These are phyloP conservation scores for Drosophila oshimai DNA, from an alignment of 1,140 invertebrate genomes.

Conservation along the genomic window DNA sequence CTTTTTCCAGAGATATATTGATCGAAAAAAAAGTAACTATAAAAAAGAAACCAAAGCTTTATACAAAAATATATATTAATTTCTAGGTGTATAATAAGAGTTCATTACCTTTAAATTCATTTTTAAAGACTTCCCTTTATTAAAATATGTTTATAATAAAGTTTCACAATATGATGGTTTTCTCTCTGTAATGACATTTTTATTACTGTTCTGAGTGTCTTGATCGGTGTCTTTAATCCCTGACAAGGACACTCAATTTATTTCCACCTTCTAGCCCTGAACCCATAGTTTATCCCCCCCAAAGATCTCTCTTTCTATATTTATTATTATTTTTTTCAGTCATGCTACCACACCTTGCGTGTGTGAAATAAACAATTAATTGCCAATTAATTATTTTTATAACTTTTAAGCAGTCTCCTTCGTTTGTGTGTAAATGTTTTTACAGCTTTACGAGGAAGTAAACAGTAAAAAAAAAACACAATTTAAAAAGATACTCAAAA, in stretches of 20 bases:
- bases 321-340: background rate
- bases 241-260: background rate
- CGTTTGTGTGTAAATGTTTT: constrained; percentile 19
- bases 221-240: background rate
- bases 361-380: constrained; percentile 40
- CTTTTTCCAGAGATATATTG: background rate
- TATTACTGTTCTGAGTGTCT: background rate
- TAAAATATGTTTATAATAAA: no score
- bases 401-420: constrained; percentile 22
- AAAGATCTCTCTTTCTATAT: background rate
- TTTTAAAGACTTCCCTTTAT: no score
- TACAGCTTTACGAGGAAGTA: constrained; percentile 9
- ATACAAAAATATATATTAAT: no score
- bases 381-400: constrained; percentile 55
- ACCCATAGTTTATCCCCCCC: background rate
- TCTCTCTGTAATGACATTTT: background rate
- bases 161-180: no score
- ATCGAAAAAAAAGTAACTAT: background rate
- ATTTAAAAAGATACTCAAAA: background rate
- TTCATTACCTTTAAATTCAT: no score
- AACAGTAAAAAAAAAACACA: background rate
- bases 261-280: background rate
- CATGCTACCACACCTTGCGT: constrained; percentile 1
- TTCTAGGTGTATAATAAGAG: no score
- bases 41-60: no score